These are phyloP conservation scores for Sminthurides aquaticus DNA, from an alignment of 2,888 invertebrate species.

Conservation along the genomic window DNA sequence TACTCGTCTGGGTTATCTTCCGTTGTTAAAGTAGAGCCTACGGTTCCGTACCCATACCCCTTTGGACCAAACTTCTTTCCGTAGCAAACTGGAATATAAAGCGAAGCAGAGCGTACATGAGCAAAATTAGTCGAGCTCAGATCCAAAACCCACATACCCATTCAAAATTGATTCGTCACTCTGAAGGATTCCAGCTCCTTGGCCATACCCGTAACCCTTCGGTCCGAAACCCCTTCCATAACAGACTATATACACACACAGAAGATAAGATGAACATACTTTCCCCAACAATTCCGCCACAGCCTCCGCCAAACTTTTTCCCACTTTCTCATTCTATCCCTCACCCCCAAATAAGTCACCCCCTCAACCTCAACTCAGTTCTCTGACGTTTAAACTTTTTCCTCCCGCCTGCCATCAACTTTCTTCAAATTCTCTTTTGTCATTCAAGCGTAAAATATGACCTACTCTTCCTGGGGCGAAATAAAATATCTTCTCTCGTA, in stretches of 20 bases:
- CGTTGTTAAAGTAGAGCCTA: slow-evolving; percentile 86
- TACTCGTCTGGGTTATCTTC: slow-evolving; percentile 52
- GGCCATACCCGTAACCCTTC: slow-evolving; percentile 94
- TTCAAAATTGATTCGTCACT: slow-evolving; percentile 71
- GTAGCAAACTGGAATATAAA: slow-evolving; percentile 69
- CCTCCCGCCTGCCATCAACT: too few species aligned
- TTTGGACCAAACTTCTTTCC: slow-evolving; percentile 95
- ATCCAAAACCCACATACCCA: slow-evolving; percentile 57
- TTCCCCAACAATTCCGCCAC: too few species aligned
- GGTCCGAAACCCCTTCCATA: slow-evolving; percentile 96
- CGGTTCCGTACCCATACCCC: slow-evolving; percentile 95
- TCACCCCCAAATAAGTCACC: too few species aligned
- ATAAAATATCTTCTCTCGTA: too few species aligned
- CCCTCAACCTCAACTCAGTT: too few species aligned
- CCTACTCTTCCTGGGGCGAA: too few species aligned
- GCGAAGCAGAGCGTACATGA: slow-evolving; percentile 34
- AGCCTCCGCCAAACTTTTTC: background rate
- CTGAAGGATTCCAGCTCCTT: slow-evolving; percentile 88
- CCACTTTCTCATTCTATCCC: too few species aligned
- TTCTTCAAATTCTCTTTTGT: too few species aligned
- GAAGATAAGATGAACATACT: slow-evolving; percentile 1
- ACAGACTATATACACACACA: slow-evolving; percentile 60
- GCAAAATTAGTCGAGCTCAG: slow-evolving; percentile 6
- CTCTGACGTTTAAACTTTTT: too few species aligned
- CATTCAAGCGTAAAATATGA: too few species aligned